These are phyloP conservation scores for Orius insidiosus DNA, from an alignment of 1,140 invertebrate genomes.

Conservation along the genomic window DNA sequence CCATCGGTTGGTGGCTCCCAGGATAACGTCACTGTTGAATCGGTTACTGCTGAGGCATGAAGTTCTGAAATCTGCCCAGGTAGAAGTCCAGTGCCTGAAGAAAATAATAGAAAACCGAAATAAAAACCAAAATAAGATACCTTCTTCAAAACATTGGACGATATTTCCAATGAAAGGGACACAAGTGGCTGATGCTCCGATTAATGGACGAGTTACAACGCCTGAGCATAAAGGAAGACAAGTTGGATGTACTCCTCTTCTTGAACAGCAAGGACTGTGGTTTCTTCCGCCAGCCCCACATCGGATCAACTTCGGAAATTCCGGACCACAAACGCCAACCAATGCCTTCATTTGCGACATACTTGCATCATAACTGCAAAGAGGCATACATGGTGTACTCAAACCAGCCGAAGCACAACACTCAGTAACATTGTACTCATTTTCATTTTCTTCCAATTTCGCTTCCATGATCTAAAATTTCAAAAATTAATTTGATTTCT, in stretches of 20 bases:
- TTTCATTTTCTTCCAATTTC: slow-evolving; percentile 30
- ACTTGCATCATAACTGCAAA: slow-evolving; percentile 65
- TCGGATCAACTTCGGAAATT: slow-evolving; percentile 45
- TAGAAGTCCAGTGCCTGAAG: slow-evolving; percentile 46
- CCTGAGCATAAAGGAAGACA: slow-evolving; percentile 61
- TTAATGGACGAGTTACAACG: slow-evolving; percentile 31
- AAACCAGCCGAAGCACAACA: slow-evolving; percentile 52
- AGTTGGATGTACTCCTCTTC: slow-evolving; percentile 48
- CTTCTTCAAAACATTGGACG: slow-evolving; percentile 69
- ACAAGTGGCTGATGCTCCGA: slow-evolving; percentile 39
- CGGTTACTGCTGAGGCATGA: slow-evolving; percentile 43
- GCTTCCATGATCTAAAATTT: slow-evolving; percentile 36
- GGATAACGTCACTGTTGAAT: slow-evolving; percentile 40
- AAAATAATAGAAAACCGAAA: slow-evolving; percentile 2
- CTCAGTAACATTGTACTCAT: slow-evolving; percentile 56
- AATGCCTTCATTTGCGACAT: slow-evolving; percentile 54
- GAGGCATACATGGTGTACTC: slow-evolving; percentile 50
- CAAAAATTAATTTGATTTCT: too few species aligned
- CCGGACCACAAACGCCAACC: slow-evolving; percentile 42
- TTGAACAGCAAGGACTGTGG: slow-evolving; percentile 51
- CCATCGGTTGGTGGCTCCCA: slow-evolving; percentile 48
- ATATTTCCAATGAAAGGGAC: slow-evolving; percentile 66
- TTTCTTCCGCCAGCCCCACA: slow-evolving; percentile 28
- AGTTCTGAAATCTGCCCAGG: slow-evolving; percentile 57
- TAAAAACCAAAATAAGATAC: slow-evolving; percentile 29